These are phyloP conservation scores for Crotophaga sulcirostris DNA, from an alignment of 2,113 vertebrate genomes.

Conservation along the genomic window DNA sequence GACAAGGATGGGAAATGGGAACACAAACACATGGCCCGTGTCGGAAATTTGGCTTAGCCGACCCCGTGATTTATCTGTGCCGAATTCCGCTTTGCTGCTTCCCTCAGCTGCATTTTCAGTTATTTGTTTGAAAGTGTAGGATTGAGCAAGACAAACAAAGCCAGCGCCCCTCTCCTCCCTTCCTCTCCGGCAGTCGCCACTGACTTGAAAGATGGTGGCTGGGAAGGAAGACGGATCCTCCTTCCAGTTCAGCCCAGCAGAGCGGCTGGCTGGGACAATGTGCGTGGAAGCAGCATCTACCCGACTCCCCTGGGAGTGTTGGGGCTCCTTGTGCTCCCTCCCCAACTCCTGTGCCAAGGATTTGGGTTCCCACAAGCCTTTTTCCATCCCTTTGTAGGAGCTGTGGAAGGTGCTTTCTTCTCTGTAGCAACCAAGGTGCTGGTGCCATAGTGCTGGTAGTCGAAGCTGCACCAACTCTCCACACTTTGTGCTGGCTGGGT, in stretches of 20 bases:
- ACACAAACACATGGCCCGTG: conserved; percentile 34
- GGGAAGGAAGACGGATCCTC: conserved; percentile 14
- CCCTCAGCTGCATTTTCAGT: conserved; percentile 53
- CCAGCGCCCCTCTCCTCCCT: conserved; percentile 63
- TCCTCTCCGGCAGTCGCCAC: conserved; percentile 40
- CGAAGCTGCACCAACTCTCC: background rate
- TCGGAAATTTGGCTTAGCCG: conserved; percentile 37
- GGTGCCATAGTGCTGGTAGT: background rate
- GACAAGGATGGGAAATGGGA: conserved; percentile 42
- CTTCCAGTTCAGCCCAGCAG: background rate
- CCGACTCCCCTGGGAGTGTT: fast-evolving
- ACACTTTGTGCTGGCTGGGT: background rate
- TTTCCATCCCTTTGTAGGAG: background rate
- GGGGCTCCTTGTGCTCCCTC: background rate
- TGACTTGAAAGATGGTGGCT: conserved; percentile 25
- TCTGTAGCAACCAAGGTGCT: fast-evolving
- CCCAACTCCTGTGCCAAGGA: fast-evolving
- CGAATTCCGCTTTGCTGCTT: conserved; percentile 26
- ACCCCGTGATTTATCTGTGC: conserved; percentile 60
- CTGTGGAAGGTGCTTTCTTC: background rate
- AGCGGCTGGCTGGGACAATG: fast-evolving
- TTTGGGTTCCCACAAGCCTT: background rate
- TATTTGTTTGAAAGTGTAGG: conserved; percentile 11
- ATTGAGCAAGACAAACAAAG: conserved; percentile 59
- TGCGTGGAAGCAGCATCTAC: too few species aligned